phyloP scores from a whole-genome alignment of 1,140 invertebrate genomes.

The Tenebrio molitor region DNA sequence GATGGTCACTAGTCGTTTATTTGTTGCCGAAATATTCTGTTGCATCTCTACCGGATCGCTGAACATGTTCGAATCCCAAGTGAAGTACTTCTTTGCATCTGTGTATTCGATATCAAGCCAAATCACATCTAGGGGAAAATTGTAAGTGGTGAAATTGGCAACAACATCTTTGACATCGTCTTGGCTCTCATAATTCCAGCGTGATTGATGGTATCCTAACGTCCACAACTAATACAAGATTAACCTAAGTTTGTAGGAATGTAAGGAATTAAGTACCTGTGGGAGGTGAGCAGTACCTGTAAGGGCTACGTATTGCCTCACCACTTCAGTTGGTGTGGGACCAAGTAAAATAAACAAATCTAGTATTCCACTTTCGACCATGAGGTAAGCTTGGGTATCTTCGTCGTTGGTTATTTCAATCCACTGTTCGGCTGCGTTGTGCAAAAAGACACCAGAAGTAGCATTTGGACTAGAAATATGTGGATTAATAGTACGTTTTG shows the following conservation, averaged over 20 bases:
- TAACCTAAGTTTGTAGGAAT: no score
- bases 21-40: slow-evolving; percentile 80
- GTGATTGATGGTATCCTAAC: slow-evolving; percentile 79
- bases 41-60: slow-evolving; percentile 77
- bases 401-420: slow-evolving; percentile 86
- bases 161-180: slow-evolving; percentile 76
- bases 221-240: no score
- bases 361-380: slow-evolving; percentile 94
- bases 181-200: slow-evolving; percentile 84
- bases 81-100: slow-evolving; percentile 80
- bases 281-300: slow-evolving; percentile 78
- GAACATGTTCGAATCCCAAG: slow-evolving; percentile 78
- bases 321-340: slow-evolving; percentile 85
- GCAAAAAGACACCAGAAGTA: slow-evolving; percentile 93
- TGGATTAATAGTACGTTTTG: slow-evolving; percentile 60
- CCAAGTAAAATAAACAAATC: slow-evolving; percentile 94
- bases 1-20: slow-evolving; percentile 80
- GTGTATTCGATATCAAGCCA: slow-evolving; percentile 87
- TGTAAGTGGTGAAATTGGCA: slow-evolving; percentile 73
- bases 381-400: slow-evolving; percentile 78
- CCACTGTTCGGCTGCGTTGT: slow-evolving; percentile 98
- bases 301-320: slow-evolving; percentile 87
- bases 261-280: no score
- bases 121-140: slow-evolving; percentile 81
- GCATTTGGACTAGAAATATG: slow-evolving; percentile 96